Evolutionary conservation across 1,140 invertebrate genomes (phyloP).

Genomic region (Brachionus koreanus): DNA sequence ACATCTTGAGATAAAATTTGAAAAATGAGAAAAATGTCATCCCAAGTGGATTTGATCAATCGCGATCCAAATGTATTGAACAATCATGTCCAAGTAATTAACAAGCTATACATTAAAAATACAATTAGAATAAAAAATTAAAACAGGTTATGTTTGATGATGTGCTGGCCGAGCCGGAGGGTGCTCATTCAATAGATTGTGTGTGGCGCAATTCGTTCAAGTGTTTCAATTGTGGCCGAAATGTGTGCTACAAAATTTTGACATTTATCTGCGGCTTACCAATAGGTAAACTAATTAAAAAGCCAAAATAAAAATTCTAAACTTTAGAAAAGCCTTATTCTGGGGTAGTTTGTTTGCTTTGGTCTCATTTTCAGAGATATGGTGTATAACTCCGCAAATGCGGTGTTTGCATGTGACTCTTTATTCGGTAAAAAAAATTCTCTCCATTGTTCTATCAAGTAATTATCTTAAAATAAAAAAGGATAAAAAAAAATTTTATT

Average conservation of each 20-base stretch:
- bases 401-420: conserved; percentile 14
- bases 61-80: conserved; percentile 27
- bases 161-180: conserved; percentile 37
- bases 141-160: conserved; percentile 35
- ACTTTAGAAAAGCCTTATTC: not conserved
- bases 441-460: conserved; percentile 31
- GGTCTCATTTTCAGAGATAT: conserved; percentile 39
- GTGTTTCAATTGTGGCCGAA: conserved; percentile 34
- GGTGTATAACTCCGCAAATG: conserved; percentile 36
- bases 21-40: conserved; percentile 19
- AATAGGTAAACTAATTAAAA: not conserved
- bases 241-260: conserved; percentile 42
- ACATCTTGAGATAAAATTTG: not conserved
- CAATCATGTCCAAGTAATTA: conserved; percentile 31
- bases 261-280: conserved; percentile 35
- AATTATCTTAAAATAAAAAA: not conserved
- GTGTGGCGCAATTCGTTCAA: conserved; percentile 35
- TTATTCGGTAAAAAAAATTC: conserved; percentile 23
- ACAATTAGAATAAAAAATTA: not conserved
- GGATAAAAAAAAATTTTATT: not conserved
- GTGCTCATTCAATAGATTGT: not conserved
- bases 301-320: not conserved
- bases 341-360: conserved; percentile 38
- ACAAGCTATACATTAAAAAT: not conserved
- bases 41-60: conserved; percentile 38